A percentile compares a stretch with the other conserved stretches of the same genome.
Conservation (phyloP, 1,140 invertebrate genomes). For the Chironomus tepperi region DNA sequence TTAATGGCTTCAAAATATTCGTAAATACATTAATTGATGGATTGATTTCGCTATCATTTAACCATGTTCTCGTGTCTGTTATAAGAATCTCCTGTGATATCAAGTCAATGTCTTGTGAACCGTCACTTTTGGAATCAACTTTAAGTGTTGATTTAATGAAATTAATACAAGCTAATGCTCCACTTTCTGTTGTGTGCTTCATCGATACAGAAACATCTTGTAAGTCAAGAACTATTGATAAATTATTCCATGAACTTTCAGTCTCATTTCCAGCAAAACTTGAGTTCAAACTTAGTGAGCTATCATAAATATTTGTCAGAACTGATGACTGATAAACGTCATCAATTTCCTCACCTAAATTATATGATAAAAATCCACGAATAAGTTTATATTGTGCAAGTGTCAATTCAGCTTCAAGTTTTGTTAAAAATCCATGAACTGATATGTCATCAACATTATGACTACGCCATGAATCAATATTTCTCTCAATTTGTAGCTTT, state of each 20-base stretch:
- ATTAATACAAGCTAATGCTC: conserved; percentile 75
- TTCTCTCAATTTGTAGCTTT: conserved; percentile 71
- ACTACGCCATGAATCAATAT: conserved; percentile 51
- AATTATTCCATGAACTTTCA: conserved; percentile 55
- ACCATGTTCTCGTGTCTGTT: conserved; percentile 57
- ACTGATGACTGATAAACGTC: conserved; percentile 45
- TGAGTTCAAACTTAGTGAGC: conserved; percentile 29
- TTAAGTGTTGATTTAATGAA: conserved; percentile 84
- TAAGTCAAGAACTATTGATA: conserved; percentile 73
- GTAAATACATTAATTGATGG: conserved; percentile 77
- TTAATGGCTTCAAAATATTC: conserved; percentile 71
- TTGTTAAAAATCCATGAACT: conserved; percentile 75
- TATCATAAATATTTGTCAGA: conserved; percentile 29
- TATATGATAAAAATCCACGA: conserved; percentile 78
- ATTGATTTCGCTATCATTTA: conserved; percentile 40
- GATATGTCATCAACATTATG: conserved; percentile 72
- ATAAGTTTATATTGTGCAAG: conserved; percentile 80
- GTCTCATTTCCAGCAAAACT: conserved; percentile 27
- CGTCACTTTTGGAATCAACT: conserved; percentile 76
- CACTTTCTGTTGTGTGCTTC: conserved; percentile 46
- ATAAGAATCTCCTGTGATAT: conserved; percentile 87
- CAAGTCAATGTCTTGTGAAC: conserved; percentile 84
- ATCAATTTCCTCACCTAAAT: conserved; percentile 83
- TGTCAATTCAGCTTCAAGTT: conserved; percentile 74
- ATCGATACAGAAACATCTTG: conserved; percentile 79